A percentile compares a stretch with the other conserved stretches of the same genome.
These are phyloP conservation scores for Manduca sexta DNA, from an alignment of 1,140 invertebrate genomes.

Conservation along the genomic window DNA sequence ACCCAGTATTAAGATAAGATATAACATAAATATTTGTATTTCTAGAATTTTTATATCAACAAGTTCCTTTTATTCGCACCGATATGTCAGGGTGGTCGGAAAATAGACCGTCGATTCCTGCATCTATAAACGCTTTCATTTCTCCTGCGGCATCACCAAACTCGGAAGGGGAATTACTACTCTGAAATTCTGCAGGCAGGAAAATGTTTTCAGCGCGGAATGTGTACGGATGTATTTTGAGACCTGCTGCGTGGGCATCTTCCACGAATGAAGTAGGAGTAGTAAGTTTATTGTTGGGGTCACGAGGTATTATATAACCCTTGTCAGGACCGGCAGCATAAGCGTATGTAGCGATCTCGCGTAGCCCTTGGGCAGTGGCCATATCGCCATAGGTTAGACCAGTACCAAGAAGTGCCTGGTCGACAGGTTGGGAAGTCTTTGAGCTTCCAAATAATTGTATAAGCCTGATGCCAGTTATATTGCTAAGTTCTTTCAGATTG, in stretches of 20 bases:
- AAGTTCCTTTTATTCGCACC: constrained; percentile 29
- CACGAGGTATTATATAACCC: constrained; percentile 49
- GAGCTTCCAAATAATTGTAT: constrained; percentile 44
- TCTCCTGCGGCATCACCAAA: constrained; percentile 50
- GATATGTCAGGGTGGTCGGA: constrained; percentile 56
- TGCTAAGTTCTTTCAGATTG: constrained; percentile 55
- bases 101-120: constrained; percentile 61
- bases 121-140: constrained; percentile 35
- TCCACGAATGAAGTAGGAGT: constrained; percentile 40
- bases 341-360: constrained; percentile 54
- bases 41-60: constrained; percentile 9
- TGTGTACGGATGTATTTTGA: constrained; percentile 63
- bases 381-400: constrained; percentile 49
- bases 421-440: constrained; percentile 35
- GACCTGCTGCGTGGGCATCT: constrained; percentile 47
- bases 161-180: constrained; percentile 30
- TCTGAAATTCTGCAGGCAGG: constrained; percentile 52
- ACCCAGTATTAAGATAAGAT: too few relatives aligned
- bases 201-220: constrained; percentile 57
- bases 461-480: constrained; percentile 47
- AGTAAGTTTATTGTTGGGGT: constrained; percentile 37
- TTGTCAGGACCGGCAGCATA: constrained; percentile 61
- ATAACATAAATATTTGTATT: too few relatives aligned
- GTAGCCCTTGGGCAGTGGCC: constrained; percentile 50
- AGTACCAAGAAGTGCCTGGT: constrained; percentile 40